Conservation (phyloP, 2,888 invertebrate genomes). For the Athetis lepigone region DNA sequence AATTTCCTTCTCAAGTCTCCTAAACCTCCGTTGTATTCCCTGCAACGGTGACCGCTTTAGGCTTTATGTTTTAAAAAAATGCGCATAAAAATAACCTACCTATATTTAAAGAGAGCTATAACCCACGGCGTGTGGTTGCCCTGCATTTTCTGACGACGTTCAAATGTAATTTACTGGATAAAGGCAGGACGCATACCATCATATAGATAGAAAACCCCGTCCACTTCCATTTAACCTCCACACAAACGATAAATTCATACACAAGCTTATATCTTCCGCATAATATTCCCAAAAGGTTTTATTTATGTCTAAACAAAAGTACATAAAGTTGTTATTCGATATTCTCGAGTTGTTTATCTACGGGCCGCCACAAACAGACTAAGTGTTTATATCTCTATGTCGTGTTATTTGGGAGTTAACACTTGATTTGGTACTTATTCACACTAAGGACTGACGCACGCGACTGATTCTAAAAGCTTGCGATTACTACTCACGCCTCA, state of each 20-base stretch:
- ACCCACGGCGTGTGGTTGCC: conserved; percentile 11
- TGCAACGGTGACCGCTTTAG: no score
- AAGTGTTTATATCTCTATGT: conserved; percentile 19
- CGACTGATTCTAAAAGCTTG: conserved; percentile 22
- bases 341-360: conserved; percentile 33
- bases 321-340: conserved; percentile 49
- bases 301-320: conserved; percentile 47
- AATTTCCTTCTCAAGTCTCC: no score
- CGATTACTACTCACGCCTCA: conserved; percentile 19
- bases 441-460: background rate
- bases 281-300: conserved; percentile 46
- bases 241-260: conserved; percentile 29
- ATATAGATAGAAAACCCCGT: conserved; percentile 1
- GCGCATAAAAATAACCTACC: background rate
- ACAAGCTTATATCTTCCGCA: conserved; percentile 34
- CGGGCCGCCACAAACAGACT: conserved; percentile 20
- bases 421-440: conserved; percentile 16
- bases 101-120: conserved; percentile 23
- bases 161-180: conserved; percentile 38
- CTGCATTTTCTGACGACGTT: conserved; percentile 37
- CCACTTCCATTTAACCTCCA: conserved; percentile 34
- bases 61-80: no score
- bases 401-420: conserved; percentile 20
- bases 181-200: conserved; percentile 11
- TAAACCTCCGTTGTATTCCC: no score